Percentiles rank a stretch among this genome's conserved stretches.
Conservation (phyloP, 2,113 vertebrate species). For the Gymnarchus niloticus region DNA sequence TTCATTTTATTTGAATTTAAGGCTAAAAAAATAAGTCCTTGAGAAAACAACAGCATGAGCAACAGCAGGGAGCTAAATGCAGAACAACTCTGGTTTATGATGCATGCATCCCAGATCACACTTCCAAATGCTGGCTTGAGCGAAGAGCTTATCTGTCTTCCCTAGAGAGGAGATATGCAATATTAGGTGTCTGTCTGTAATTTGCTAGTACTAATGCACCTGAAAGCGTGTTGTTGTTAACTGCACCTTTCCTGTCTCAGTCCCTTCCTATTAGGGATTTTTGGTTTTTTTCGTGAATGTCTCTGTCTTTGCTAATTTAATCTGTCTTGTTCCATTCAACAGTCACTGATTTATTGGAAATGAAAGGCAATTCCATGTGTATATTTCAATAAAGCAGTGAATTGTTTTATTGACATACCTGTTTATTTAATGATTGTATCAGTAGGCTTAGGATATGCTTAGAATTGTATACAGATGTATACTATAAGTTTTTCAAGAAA, state of each 20-base stretch:
- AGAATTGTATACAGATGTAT: not conserved
- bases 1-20: not conserved
- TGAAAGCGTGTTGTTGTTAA: not conserved
- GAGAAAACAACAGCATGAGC: constrained; percentile 7
- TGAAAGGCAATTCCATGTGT: not conserved
- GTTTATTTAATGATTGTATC: not conserved
- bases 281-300: constrained; percentile 1
- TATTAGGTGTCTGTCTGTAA: not conserved
- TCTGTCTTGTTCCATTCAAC: not conserved
- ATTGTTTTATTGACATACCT: not conserved
- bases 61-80: not conserved
- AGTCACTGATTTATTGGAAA: not conserved
- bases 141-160: not conserved
- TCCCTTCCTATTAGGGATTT: not conserved
- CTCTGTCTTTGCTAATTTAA: not conserved
- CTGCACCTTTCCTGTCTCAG: not conserved
- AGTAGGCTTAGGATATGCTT: not conserved
- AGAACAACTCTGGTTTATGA: not conserved
- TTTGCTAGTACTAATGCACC: not conserved
- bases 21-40: not conserved
- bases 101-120: not conserved
- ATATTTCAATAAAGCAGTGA: not conserved
- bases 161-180: not conserved
- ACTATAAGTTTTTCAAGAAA: not conserved
- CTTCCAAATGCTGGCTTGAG: not conserved